Evolutionary conservation across 2,113 vertebrate genomes (phyloP).

Genomic region (Gopherus flavomarginatus): DNA sequence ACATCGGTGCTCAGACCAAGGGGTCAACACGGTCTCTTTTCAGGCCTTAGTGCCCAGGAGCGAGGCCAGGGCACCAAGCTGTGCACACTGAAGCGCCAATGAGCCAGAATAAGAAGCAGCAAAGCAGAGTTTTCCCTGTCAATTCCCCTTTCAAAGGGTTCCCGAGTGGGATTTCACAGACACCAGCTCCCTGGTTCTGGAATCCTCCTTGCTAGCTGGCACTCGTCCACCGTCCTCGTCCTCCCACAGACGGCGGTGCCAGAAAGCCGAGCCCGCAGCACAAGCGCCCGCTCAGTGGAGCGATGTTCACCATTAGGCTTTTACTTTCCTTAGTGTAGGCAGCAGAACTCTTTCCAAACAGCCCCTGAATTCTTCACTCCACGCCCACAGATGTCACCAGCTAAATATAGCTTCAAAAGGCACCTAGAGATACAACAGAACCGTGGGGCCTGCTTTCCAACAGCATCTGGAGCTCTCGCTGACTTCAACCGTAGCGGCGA

Average conservation of each 20-base stretch:
- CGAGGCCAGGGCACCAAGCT: conserved; percentile 8
- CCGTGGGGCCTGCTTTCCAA: background rate
- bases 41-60: background rate
- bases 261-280: background rate
- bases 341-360: background rate
- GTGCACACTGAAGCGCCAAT: conserved; percentile 51
- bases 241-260: accelerated
- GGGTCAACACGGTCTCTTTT: conserved; percentile 47
- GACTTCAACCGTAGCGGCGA: background rate
- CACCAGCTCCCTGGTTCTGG: background rate
- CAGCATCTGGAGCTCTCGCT: background rate
- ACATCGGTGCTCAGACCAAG: background rate
- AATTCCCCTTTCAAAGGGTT: background rate
- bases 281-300: accelerated
- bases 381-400: conserved; percentile 6
- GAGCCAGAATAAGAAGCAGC: background rate
- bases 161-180: background rate
- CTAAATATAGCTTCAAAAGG: conserved; percentile 55
- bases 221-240: background rate
- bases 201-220: background rate
- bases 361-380: conserved; percentile 32
- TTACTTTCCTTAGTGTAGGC: background rate
- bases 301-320: conserved; percentile 31
- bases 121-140: background rate
- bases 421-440: conserved; percentile 4